Percentiles rank a stretch among this genome's conserved stretches.
Evolutionary conservation across 2,888 invertebrate genomes (phyloP).

Genomic region (Pachydiplax longipennis): DNA sequence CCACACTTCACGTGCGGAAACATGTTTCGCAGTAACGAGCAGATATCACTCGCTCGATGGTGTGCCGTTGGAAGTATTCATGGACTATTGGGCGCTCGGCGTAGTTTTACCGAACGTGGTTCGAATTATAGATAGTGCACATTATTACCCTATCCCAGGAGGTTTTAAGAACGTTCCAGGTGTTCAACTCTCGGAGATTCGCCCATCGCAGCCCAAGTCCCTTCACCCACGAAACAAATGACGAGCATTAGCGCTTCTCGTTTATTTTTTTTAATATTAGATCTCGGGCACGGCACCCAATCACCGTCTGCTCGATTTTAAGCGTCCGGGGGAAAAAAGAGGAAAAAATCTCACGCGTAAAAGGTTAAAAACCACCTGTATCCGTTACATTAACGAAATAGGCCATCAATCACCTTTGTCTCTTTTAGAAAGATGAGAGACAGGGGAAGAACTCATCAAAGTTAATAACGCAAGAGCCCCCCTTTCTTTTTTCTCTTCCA

Average conservation of each 20-base stretch:
- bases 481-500: neutral
- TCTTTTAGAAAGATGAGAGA: neutral
- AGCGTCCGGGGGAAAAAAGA: neutral
- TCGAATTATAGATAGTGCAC: too few relatives aligned
- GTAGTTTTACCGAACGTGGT: too few relatives aligned
- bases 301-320: neutral
- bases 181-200: neutral
- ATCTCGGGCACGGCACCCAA: neutral
- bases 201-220: neutral
- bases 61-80: too few relatives aligned
- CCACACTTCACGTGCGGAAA: too few relatives aligned
- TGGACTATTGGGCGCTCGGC: too few relatives aligned
- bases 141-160: too few relatives aligned
- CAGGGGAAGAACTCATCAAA: slow-evolving; percentile 20
- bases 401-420: slow-evolving; percentile 22
- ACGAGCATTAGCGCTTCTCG: neutral
- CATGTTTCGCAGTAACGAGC: too few relatives aligned
- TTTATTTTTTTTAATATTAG: neutral
- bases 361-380: slow-evolving; percentile 9
- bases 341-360: neutral
- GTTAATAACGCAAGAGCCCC: slow-evolving; percentile 38
- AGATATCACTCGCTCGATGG: too few relatives aligned
- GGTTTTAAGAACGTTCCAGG: neutral
- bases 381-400: slow-evolving; percentile 36
- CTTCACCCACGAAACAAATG: neutral